A percentile compares a stretch with the other conserved stretches of the same genome.
phyloP scores from a whole-genome alignment of 2,113 vertebrate genomes.

The Murina feae region DNA sequence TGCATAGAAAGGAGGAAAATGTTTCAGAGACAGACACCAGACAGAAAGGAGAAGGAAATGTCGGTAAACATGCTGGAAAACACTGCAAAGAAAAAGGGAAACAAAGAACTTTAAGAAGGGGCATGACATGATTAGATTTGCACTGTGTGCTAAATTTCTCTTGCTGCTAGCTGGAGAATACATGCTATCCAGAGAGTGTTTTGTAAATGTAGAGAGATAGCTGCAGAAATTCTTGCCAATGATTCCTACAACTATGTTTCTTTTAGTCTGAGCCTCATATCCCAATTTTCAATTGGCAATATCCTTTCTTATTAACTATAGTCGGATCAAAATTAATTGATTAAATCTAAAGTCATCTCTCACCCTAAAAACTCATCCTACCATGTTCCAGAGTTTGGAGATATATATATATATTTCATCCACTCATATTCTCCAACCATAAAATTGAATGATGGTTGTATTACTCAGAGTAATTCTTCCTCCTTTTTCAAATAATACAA shows the following conservation, averaged over 20 bases:
- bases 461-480: neutral
- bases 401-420: neutral
- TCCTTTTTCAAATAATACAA: neutral
- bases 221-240: neutral
- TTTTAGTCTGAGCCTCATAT: neutral
- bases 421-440: neutral
- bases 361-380: neutral
- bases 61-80: neutral
- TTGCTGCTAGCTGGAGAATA: neutral
- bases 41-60: neutral
- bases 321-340: neutral
- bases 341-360: neutral
- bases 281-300: neutral
- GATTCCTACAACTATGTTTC: neutral
- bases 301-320: neutral
- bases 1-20: neutral
- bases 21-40: neutral
- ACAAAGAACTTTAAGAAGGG: neutral
- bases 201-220: neutral
- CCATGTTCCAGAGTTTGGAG: neutral
- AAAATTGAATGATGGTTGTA: neutral
- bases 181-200: neutral
- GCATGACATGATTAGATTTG: neutral
- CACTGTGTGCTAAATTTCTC: neutral
- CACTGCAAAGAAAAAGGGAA: neutral